Percentiles rank a stretch among this genome's conserved stretches.
phyloP scores from a whole-genome alignment of 1,140 invertebrate species.

The Mizuhopecten yessoensis region DNA sequence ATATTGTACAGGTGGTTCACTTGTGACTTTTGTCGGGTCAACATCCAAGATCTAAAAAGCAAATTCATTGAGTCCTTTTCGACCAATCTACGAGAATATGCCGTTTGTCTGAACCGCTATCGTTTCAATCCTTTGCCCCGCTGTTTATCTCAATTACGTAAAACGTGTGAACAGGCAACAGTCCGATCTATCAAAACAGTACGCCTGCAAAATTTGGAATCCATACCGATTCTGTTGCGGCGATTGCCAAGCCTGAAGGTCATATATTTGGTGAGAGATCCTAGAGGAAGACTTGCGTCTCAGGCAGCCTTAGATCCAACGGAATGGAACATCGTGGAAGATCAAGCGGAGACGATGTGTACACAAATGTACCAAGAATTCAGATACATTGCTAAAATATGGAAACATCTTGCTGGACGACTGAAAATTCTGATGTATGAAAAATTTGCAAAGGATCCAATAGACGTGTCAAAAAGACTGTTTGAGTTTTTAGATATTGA shows the following conservation, averaged over 20 bases:
- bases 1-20: not conserved
- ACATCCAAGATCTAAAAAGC: constrained; percentile 14
- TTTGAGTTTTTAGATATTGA: not conserved
- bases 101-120: not conserved
- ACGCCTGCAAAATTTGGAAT: not conserved
- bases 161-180: not conserved
- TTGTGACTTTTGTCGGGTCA: not conserved
- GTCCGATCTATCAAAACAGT: not conserved
- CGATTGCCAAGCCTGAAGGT: constrained; percentile 1
- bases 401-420: not conserved
- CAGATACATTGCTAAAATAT: not conserved
- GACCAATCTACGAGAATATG: not conserved
- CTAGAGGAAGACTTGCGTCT: not conserved
- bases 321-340: not conserved
- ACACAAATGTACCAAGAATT: not conserved
- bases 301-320: not conserved
- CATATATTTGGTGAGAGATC: constrained; percentile 33
- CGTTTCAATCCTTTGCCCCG: not conserved
- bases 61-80: not conserved
- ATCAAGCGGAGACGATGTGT: not conserved
- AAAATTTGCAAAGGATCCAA: not conserved
- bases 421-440: not conserved
- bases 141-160: not conserved
- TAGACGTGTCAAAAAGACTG: not conserved
- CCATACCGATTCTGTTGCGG: not conserved